Conservation (phyloP, 1,140 invertebrate species). For the Nasonia longicornis region DNA sequence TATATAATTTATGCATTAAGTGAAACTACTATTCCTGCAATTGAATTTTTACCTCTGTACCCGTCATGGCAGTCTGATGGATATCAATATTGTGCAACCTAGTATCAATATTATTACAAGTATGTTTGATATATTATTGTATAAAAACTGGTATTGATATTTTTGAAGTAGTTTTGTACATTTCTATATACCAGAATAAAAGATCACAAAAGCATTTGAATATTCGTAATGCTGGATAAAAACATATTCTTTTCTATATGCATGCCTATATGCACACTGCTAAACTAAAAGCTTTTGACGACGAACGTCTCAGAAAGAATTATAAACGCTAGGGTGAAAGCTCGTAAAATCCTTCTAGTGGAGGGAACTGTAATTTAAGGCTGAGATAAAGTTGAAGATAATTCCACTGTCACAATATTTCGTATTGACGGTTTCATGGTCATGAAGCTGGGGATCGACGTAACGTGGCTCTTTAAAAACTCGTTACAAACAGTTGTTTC, state of each 20-base stretch:
- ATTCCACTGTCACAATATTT: conserved; percentile 46
- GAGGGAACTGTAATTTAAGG: conserved; percentile 40
- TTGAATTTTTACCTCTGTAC: not conserved
- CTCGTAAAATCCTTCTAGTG: conserved; percentile 38
- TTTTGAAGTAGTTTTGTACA: conserved; percentile 44
- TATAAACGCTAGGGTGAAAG: conserved; percentile 37
- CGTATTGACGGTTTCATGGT: conserved; percentile 40
- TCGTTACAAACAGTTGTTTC: conserved; percentile 37
- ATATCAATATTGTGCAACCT: not conserved
- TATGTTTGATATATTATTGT: conserved; percentile 6
- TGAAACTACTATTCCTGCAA: not conserved
- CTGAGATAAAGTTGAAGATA: conserved; percentile 44
- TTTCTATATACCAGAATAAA: not conserved
- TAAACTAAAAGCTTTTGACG: conserved; percentile 24
- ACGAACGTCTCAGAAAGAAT: conserved; percentile 38
- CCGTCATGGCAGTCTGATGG: not conserved
- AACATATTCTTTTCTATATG: conserved; percentile 31
- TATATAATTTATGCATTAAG: not conserved
- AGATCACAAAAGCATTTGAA: conserved; percentile 12
- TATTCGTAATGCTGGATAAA: conserved; percentile 13
- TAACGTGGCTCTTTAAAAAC: conserved; percentile 40
- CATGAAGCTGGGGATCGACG: conserved; percentile 46
- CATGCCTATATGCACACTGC: conserved; percentile 24
- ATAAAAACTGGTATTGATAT: conserved; percentile 14
- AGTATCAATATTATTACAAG: too few relatives aligned